Conservation (phyloP, 1,140 invertebrate genomes). For the Eumaeus atala region DNA sequence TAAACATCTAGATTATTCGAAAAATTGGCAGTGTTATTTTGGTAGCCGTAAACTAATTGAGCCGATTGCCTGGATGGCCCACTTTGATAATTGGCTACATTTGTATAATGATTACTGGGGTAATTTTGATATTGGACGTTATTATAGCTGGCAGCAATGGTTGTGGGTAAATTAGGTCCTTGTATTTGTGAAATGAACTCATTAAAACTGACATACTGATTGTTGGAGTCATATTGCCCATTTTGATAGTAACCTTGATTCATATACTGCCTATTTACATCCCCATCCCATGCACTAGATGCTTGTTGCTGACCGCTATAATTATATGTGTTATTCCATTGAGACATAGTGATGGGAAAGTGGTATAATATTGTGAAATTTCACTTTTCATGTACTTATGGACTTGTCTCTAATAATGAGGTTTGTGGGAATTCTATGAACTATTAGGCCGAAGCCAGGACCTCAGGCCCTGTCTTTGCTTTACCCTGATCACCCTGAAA, state of each 20-base stretch:
- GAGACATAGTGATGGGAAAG: constrained; percentile 43
- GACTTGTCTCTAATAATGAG: neutral
- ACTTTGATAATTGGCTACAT: constrained; percentile 42
- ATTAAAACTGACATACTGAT: constrained; percentile 63
- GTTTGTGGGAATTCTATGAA: neutral
- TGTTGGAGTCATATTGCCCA: constrained; percentile 41
- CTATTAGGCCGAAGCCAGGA: neutral
- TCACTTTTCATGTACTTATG: constrained; percentile 11
- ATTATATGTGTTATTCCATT: constrained; percentile 61
- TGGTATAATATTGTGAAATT: constrained; percentile 48
- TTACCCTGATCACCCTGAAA: constrained; percentile 6
- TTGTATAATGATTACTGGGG: constrained; percentile 38
- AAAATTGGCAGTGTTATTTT: constrained; percentile 32
- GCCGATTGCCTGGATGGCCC: constrained; percentile 41
- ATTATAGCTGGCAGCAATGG: constrained; percentile 34
- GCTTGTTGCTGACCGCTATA: constrained; percentile 55
- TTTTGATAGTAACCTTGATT: constrained; percentile 53
- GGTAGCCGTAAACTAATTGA: constrained; percentile 42
- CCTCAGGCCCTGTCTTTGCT: neutral
- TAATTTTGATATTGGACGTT: constrained; percentile 52
- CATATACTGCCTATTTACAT: constrained; percentile 46
- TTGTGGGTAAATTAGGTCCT: constrained; percentile 28
- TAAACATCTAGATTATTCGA: constrained; percentile 37
- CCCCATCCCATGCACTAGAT: constrained; percentile 47
- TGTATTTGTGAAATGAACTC: constrained; percentile 65